A percentile compares a stretch with the other conserved stretches of the same genome.
Conservation (phyloP, 2,888 invertebrate species). For the Shargacucullia verbasci region DNA sequence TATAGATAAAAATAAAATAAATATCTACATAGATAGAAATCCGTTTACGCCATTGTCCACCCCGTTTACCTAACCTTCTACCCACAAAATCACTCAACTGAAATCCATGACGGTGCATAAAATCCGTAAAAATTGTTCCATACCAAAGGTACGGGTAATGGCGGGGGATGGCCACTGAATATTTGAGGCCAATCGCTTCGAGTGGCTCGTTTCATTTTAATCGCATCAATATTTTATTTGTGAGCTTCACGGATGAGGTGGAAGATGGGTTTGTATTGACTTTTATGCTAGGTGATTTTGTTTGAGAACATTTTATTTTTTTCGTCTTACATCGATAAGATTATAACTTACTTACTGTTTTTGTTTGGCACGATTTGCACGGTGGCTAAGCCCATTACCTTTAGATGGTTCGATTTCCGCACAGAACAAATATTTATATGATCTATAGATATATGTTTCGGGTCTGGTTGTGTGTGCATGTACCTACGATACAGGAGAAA, state of each 20-base stretch:
- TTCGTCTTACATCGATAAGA: no score
- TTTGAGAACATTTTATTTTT: not conserved
- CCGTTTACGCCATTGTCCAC: no score
- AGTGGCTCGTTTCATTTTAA: conserved; percentile 55
- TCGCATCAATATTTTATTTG: conserved; percentile 54
- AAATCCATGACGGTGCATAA: conserved; percentile 22
- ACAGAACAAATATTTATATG: no score
- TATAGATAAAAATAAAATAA: no score
- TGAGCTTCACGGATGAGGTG: conserved; percentile 22
- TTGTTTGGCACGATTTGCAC: no score
- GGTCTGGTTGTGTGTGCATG: no score
- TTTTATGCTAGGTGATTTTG: conserved; percentile 1
- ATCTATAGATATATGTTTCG: no score
- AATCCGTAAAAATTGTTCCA: conserved; percentile 24
- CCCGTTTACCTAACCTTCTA: not conserved
- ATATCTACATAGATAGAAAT: no score
- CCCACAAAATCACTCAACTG: not conserved
- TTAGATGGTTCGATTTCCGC: no score
- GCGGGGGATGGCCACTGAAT: conserved; percentile 43
- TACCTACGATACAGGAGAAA: no score
- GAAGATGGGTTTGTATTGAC: conserved; percentile 10
- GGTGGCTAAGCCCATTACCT: no score
- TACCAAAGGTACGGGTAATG: conserved; percentile 27
- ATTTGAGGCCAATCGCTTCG: conserved; percentile 52
- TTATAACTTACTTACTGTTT: no score